These are phyloP conservation scores for Takifugu flavidus DNA, from an alignment of 2,113 vertebrate species.

Conservation along the genomic window DNA sequence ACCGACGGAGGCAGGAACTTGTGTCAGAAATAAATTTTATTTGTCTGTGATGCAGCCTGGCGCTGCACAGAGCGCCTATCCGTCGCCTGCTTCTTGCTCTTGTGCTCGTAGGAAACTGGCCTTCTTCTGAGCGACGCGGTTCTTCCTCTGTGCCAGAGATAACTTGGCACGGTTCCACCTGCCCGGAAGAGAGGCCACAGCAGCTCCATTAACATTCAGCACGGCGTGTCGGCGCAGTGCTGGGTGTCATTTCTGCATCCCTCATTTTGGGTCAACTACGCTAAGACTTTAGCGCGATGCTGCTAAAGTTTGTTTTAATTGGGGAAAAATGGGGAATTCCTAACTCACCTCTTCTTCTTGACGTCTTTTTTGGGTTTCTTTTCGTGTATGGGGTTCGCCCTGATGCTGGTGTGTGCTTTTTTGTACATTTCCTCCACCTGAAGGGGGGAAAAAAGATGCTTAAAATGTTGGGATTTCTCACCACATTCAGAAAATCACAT, in stretches of 20 bases:
- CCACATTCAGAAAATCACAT: neutral
- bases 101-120: conserved; percentile 95
- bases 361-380: conserved; percentile 95
- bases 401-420: conserved; percentile 89
- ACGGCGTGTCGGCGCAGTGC: conserved; percentile 6
- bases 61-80: conserved; percentile 68
- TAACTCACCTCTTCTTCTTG: conserved; percentile 92
- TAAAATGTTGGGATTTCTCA: neutral
- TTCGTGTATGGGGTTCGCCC: conserved; percentile 90
- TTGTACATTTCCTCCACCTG: conserved; percentile 97
- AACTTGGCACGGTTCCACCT: conserved; percentile 98
- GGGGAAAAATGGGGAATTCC: neutral
- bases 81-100: conserved; percentile 83
- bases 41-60: conserved; percentile 46
- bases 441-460: neutral
- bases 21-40: conserved; percentile 72
- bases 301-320: too few species aligned
- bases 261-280: neutral
- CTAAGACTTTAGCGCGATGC: too few species aligned
- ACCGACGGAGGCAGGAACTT: neutral
- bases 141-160: conserved; percentile 93
- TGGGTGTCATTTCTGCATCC: neutral
- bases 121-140: conserved; percentile 97
- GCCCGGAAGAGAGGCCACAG: conserved; percentile 40
- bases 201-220: conserved; percentile 59